phyloP scores from a whole-genome alignment of 2,888 invertebrate species.

The Xanthostigma xanthostigma region DNA sequence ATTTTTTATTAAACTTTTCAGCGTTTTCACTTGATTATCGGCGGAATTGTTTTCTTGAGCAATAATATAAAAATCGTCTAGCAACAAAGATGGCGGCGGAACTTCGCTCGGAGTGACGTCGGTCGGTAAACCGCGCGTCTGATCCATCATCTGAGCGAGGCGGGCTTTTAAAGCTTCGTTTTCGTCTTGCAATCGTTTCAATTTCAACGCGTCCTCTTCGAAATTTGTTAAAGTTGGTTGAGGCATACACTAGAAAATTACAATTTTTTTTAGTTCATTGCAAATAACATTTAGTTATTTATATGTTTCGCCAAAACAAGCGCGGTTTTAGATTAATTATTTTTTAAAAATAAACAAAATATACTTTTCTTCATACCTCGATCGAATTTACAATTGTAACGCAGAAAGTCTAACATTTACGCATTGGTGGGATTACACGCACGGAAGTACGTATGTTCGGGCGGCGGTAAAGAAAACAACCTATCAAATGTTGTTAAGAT shows the following conservation, averaged over 20 bases:
- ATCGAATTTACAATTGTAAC: too few relatives aligned
- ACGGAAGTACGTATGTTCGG: too few relatives aligned
- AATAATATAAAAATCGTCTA: slow-evolving; percentile 84
- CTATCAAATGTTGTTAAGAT: too few relatives aligned
- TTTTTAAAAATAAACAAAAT: too few relatives aligned
- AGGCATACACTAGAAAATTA: slow-evolving; percentile 57
- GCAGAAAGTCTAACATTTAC: too few relatives aligned
- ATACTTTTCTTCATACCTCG: too few relatives aligned
- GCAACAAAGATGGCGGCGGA: slow-evolving; percentile 60
- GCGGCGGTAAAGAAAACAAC: too few relatives aligned
- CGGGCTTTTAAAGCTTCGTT: slow-evolving; percentile 52
- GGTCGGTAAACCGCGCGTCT: slow-evolving; percentile 19
- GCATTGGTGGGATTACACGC: too few relatives aligned
- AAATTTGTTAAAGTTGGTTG: slow-evolving; percentile 73
- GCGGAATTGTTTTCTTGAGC: slow-evolving; percentile 51
- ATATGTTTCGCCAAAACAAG: too few relatives aligned
- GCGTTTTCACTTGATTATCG: slow-evolving; percentile 57
- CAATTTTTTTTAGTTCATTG: too few relatives aligned
- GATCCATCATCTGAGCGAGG: slow-evolving; percentile 34
- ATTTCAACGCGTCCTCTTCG: slow-evolving; percentile 69
- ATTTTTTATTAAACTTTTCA: slow-evolving; percentile 64
- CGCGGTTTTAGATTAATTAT: too few relatives aligned
- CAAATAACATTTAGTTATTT: too few relatives aligned
- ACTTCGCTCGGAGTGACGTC: slow-evolving; percentile 49
- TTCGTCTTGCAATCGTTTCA: slow-evolving; percentile 72